Evolutionary conservation across 1,140 invertebrate species (phyloP).

Genomic region (Polyergus mexicanus): DNA sequence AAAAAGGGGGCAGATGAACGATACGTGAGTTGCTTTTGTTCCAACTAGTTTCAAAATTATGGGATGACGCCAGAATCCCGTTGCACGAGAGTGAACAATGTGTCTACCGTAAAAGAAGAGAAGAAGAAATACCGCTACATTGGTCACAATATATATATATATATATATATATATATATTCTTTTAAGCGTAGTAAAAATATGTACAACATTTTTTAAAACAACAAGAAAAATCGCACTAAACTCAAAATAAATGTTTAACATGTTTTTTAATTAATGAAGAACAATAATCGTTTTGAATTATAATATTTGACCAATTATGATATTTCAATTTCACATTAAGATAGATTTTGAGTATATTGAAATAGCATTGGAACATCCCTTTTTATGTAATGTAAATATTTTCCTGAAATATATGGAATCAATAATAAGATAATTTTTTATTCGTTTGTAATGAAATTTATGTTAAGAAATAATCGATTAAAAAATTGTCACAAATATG

Average conservation of each 20-base stretch:
- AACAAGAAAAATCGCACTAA: not conserved
- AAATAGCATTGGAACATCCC: not conserved
- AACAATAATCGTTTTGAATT: not conserved
- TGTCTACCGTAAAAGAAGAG: not conserved
- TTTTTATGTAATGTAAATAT: not conserved
- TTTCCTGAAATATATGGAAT: not conserved
- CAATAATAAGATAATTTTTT: slow-evolving; percentile 11
- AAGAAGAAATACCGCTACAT: slow-evolving; percentile 49
- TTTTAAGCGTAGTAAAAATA: slow-evolving; percentile 16
- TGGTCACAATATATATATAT: not conserved
- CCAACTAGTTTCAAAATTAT: slow-evolving; percentile 55
- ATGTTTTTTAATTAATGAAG: slow-evolving; percentile 3
- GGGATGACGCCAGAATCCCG: slow-evolving; percentile 25
- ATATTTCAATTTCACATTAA: not conserved
- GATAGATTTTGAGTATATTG: not conserved
- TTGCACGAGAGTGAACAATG: slow-evolving; percentile 28
- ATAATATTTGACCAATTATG: not conserved
- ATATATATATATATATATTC: not conserved
- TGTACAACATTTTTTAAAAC: not conserved
- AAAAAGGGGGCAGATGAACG: slow-evolving; percentile 62
- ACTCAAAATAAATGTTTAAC: not conserved
- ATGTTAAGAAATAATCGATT: not conserved
- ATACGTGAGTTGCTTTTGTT: slow-evolving; percentile 58
- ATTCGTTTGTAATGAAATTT: slow-evolving; percentile 6
- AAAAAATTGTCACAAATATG: not conserved